Evolutionary conservation across 2,797 vertebrate genomes (phyloP).

Genomic region (Platalea minor): DNA sequence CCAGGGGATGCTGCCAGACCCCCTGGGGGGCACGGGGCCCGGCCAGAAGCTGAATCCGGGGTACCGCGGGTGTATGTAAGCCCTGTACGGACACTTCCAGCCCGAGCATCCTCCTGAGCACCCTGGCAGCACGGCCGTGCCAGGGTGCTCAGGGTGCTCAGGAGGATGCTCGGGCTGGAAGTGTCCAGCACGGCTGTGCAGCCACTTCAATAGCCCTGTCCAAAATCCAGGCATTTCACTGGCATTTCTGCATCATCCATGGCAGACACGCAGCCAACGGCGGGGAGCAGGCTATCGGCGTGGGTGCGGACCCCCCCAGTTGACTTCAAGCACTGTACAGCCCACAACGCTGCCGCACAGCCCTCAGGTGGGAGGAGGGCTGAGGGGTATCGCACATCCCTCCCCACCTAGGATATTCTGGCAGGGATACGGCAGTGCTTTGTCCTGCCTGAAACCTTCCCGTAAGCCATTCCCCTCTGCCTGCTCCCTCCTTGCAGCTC

Average conservation of each 20-base stretch:
- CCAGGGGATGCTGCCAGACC: neutral
- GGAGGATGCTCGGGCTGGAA: neutral
- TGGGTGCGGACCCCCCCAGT: neutral
- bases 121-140: accelerated
- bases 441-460: neutral
- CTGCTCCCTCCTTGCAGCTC: neutral
- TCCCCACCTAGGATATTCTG: neutral
- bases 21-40: accelerated
- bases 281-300: accelerated
- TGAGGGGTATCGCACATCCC: neutral
- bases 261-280: accelerated
- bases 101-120: neutral
- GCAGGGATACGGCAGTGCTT: neutral
- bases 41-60: neutral
- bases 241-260: neutral
- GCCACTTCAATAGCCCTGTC: neutral
- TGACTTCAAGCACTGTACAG: neutral
- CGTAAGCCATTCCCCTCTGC: neutral
- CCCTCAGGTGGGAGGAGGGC: neutral
- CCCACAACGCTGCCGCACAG: accelerated
- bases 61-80: neutral
- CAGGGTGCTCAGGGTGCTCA: neutral
- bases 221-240: neutral
- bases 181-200: accelerated
- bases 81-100: neutral